Evolutionary conservation across 1,140 invertebrate species (phyloP).

Genomic region (Popillia japonica): DNA sequence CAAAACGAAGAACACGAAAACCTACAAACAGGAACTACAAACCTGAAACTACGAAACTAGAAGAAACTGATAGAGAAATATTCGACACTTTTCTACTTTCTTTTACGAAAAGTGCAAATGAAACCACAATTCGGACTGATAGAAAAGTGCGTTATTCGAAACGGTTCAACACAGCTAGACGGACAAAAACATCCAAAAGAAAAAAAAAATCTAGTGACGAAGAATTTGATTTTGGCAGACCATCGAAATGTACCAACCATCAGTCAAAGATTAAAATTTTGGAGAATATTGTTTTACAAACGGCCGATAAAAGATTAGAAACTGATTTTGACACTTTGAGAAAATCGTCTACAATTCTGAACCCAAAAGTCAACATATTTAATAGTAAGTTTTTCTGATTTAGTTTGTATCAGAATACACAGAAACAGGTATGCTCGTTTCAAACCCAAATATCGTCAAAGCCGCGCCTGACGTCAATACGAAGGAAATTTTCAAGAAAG

Average conservation of each 20-base stretch:
- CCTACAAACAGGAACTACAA: background rate
- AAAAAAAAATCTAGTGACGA: background rate
- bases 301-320: background rate
- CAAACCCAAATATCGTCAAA: no score
- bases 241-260: background rate
- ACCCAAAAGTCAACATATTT: no score
- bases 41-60: background rate
- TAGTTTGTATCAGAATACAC: no score
- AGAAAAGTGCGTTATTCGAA: background rate
- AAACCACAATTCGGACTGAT: background rate
- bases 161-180: background rate
- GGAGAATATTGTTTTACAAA: background rate
- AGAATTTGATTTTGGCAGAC: background rate
- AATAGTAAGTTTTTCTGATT: no score
- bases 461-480: no score
- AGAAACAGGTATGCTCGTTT: no score
- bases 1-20: background rate
- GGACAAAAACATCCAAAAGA: background rate
- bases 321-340: background rate
- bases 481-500: no score
- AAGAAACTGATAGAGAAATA: background rate
- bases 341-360: no score
- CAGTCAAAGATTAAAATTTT: constrained; percentile 3
- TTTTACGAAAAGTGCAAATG: background rate
- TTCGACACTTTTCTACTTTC: background rate